Conservation (phyloP, 2,888 invertebrate genomes). For the Polyommatus icarus region DNA sequence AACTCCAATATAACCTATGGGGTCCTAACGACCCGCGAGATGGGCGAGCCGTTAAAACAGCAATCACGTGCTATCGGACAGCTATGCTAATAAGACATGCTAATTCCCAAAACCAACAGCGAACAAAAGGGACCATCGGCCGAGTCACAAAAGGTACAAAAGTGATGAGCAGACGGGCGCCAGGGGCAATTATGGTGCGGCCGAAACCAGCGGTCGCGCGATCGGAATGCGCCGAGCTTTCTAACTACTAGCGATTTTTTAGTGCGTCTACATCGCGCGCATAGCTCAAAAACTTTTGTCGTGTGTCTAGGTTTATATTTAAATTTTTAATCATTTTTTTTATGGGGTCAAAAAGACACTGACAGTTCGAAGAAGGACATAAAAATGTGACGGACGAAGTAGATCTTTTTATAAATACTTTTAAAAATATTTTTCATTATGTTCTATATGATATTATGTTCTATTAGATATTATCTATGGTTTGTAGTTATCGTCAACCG, state of each 20-base stretch:
- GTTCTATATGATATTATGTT: too few species aligned
- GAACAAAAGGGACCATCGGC: constrained; percentile 60
- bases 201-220: constrained; percentile 46
- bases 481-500: neutral
- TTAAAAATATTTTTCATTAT: neutral
- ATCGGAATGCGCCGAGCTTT: constrained; percentile 49
- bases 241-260: constrained; percentile 53
- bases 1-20: neutral
- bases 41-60: constrained; percentile 64
- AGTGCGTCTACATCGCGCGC: constrained; percentile 54
- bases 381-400: neutral
- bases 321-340: neutral
- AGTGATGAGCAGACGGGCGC: constrained; percentile 70
- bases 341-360: neutral
- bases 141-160: constrained; percentile 63
- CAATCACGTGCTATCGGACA: constrained; percentile 72
- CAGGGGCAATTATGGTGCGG: constrained; percentile 70
- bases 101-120: constrained; percentile 80
- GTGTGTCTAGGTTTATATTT: neutral
- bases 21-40: constrained; percentile 9
- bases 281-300: constrained; percentile 39
- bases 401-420: neutral
- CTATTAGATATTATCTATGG: neutral
- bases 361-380: neutral
- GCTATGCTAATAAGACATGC: constrained; percentile 80